Evolutionary conservation across 2,113 vertebrate genomes (phyloP).

Genomic region (Grammomys surdaster): DNA sequence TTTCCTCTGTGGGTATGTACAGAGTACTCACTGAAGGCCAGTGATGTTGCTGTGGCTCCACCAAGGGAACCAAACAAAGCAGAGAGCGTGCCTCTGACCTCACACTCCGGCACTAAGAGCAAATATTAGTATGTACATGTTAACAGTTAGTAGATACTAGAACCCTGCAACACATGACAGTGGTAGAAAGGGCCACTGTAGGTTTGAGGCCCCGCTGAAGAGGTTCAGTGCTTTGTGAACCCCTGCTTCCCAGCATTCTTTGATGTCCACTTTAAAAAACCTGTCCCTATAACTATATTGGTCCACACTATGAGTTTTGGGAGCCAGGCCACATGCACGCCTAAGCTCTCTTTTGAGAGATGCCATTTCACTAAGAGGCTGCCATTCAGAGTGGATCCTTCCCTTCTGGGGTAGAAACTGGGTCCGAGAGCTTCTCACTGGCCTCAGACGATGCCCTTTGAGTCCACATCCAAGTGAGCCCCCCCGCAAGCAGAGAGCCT

Average conservation of each 20-base stretch:
- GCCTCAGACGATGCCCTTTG: background rate
- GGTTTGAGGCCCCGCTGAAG: background rate
- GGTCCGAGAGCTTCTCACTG: background rate
- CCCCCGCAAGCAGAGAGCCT: background rate
- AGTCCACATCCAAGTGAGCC: background rate
- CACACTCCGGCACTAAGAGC: background rate
- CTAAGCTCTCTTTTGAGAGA: background rate
- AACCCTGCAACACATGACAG: background rate
- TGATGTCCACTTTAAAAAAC: background rate
- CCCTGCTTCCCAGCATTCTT: background rate
- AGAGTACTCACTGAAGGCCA: background rate
- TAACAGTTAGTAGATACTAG: background rate
- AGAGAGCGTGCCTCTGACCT: background rate
- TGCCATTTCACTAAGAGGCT: background rate
- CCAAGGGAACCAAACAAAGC: background rate
- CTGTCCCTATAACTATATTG: background rate
- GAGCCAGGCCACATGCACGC: background rate
- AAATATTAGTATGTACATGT: background rate
- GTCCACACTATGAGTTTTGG: background rate
- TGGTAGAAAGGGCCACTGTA: background rate
- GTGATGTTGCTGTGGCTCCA: background rate
- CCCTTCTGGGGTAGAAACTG: background rate
- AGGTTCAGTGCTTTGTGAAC: background rate
- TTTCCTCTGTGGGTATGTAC: background rate
- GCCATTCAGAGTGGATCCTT: background rate